These are phyloP conservation scores for Pelecanoides urinatrix DNA, from an alignment of 2,113 vertebrate species.

Conservation along the genomic window DNA sequence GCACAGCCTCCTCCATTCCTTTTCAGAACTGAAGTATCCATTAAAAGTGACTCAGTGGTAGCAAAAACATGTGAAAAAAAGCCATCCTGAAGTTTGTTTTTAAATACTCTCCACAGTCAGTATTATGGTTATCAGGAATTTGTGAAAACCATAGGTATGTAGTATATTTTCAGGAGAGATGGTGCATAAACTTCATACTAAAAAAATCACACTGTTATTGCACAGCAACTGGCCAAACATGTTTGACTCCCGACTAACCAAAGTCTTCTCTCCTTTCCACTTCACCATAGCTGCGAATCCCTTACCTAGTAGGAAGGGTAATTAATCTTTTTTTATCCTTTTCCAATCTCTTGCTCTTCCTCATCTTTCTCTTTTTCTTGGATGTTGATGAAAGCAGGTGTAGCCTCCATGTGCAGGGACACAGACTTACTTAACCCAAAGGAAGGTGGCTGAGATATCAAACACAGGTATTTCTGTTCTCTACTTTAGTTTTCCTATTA, in stretches of 20 bases:
- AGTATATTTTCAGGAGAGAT: neutral
- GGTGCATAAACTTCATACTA: neutral
- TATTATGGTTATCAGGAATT: constrained; percentile 1
- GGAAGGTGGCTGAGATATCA: neutral
- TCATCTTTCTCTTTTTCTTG: neutral
- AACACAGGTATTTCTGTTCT: neutral
- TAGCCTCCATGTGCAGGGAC: neutral
- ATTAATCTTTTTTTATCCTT: neutral
- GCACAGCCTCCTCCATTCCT: neutral
- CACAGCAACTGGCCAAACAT: neutral
- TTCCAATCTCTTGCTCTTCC: neutral
- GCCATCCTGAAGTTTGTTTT: constrained; percentile 10
- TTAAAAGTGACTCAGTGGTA: neutral
- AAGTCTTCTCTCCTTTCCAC: neutral
- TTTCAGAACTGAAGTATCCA: constrained; percentile 19
- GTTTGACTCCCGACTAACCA: neutral
- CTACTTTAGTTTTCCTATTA: neutral
- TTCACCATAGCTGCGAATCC: neutral
- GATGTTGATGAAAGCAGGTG: neutral
- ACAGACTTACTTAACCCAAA: neutral
- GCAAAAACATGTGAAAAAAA: neutral
- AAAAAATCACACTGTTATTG: neutral
- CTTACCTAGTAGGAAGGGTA: neutral
- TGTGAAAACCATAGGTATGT: neutral
- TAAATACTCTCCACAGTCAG: neutral